phyloP scores from a whole-genome alignment of 64 coral and sea anemone species.

The Actinia tenebrosa region DNA sequence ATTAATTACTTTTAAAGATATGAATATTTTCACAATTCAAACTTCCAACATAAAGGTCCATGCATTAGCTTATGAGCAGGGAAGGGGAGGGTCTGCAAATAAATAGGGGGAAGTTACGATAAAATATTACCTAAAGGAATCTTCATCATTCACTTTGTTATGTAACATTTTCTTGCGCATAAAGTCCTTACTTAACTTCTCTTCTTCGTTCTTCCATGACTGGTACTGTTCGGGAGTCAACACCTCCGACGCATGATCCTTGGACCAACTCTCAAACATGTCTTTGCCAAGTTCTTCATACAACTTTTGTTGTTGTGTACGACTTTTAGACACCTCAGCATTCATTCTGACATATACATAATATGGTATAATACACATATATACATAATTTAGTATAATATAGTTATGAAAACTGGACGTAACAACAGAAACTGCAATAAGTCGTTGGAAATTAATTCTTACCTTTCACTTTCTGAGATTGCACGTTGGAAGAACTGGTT shows the following conservation, averaged over 20 bases:
- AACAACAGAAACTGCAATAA: background rate
- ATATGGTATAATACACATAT: too few relatives aligned
- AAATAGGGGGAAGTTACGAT: background rate
- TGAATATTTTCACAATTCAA: too few relatives aligned
- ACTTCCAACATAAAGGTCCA: too few relatives aligned
- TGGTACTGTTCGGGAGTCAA: slow-evolving; percentile 51
- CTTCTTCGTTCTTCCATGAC: slow-evolving; percentile 59
- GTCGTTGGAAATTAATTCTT: background rate
- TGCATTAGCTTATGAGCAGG: too few relatives aligned
- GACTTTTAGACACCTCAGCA: slow-evolving; percentile 66
- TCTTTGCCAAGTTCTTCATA: slow-evolving; percentile 73
- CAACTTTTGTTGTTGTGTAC: slow-evolving; percentile 52
- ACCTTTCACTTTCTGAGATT: slow-evolving; percentile 75
- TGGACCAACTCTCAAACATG: slow-evolving; percentile 69
- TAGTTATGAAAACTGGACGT: background rate
- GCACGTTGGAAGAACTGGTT: slow-evolving; percentile 77
- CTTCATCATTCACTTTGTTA: slow-evolving; percentile 52
- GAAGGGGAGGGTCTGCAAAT: too few relatives aligned
- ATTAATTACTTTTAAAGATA: too few relatives aligned
- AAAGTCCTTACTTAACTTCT: slow-evolving; percentile 42
- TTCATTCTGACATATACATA: slow-evolving; percentile 55
- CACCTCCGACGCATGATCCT: slow-evolving; percentile 76
- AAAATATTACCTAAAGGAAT: slow-evolving; percentile 18
- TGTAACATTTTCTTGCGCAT: slow-evolving; percentile 16
- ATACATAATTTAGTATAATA: too few relatives aligned